Evolutionary conservation across 92 coral and sea anemone species (phyloP).

Genomic region (Parazoanthus darwini): DNA sequence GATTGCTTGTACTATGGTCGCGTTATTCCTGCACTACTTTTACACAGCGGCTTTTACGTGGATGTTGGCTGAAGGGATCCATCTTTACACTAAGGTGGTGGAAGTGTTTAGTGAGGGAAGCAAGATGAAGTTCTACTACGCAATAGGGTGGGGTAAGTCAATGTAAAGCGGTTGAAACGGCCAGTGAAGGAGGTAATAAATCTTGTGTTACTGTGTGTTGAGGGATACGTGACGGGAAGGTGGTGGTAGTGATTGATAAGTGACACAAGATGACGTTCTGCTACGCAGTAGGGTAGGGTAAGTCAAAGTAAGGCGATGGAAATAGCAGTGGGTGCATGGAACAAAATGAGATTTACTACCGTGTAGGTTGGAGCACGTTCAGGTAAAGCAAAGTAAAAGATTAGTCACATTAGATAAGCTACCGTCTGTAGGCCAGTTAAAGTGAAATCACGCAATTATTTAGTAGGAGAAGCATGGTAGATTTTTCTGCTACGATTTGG

Average conservation of each 20-base stretch:
- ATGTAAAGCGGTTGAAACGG: not conserved
- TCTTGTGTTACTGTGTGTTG: no score
- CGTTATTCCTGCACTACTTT: constrained; percentile 85
- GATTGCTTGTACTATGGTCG: constrained; percentile 88
- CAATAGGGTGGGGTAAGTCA: constrained; percentile 94
- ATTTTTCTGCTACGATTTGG: no score
- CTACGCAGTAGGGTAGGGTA: not conserved
- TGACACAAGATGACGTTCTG: not conserved
- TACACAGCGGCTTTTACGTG: constrained; percentile 94
- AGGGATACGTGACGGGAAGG: no score
- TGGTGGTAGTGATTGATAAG: not conserved
- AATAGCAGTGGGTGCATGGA: no score
- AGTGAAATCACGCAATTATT: not conserved
- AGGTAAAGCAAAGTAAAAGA: no score
- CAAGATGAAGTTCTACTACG: constrained; percentile 95
- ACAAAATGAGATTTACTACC: no score
- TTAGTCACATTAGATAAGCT: not conserved
- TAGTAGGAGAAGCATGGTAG: no score
- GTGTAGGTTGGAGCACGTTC: no score
- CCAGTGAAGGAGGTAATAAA: no score
- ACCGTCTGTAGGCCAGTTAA: not conserved
- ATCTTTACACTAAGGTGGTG: constrained; percentile 92
- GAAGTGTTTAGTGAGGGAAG: constrained; percentile 88
- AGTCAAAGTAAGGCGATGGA: not conserved
- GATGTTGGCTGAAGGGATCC: constrained; percentile 95